Evolutionary conservation across 1,140 invertebrate genomes (phyloP).

Genomic region (Scylla paramamosain): DNA sequence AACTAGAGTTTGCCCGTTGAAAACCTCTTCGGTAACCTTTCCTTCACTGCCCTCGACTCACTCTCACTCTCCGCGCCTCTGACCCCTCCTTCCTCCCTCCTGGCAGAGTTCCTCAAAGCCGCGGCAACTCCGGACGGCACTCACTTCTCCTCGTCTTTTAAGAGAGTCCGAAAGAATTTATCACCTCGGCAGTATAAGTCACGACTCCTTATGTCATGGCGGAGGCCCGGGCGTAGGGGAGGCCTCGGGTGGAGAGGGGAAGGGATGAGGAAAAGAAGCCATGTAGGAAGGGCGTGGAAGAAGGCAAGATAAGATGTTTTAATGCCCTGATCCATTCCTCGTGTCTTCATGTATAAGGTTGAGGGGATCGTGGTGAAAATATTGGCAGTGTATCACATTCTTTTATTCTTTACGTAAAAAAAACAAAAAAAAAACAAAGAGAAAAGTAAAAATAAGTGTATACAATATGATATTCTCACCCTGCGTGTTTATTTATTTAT

Average conservation of each 20-base stretch:
- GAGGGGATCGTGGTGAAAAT: too few species aligned
- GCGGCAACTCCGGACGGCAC: neutral
- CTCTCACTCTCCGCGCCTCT: neutral
- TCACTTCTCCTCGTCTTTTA: constrained; percentile 21
- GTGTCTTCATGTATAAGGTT: too few species aligned
- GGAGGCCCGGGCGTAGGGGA: neutral
- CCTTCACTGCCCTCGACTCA: neutral
- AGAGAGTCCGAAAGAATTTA: constrained; percentile 2
- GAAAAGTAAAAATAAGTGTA: too few species aligned
- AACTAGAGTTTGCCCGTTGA: constrained; percentile 3
- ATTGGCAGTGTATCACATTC: too few species aligned
- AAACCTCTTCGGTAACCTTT: constrained; percentile 13
- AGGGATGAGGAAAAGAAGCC: neutral
- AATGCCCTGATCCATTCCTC: too few species aligned
- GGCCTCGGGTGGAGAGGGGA: neutral
- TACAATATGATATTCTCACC: too few species aligned
- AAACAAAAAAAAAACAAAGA: too few species aligned
- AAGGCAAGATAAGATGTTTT: neutral
- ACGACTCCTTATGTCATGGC: neutral
- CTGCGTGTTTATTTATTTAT: too few species aligned
- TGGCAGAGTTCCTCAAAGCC: neutral
- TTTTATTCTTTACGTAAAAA: too few species aligned
- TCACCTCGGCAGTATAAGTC: constrained; percentile 2
- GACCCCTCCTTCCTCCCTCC: neutral
- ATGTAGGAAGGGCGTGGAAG: neutral